Evolutionary conservation across 2,797 vertebrate species (phyloP).

Genomic region (Eupleurogrammus muticus): DNA sequence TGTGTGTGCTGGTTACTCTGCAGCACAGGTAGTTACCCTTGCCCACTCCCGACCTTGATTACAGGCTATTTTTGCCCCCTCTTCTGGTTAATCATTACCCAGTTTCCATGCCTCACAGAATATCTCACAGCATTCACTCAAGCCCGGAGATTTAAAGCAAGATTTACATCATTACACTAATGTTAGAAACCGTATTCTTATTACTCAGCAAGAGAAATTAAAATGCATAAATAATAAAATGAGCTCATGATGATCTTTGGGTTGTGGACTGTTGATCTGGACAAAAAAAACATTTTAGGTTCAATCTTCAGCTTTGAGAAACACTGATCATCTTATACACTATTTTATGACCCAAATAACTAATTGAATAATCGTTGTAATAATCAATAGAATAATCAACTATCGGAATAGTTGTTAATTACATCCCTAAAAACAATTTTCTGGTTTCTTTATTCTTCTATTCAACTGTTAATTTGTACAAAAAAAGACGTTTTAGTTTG

Average conservation of each 20-base stretch:
- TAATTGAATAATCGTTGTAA: too few species aligned
- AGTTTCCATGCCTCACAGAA: constrained; percentile 48
- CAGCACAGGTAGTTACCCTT: constrained; percentile 45
- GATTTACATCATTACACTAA: neutral
- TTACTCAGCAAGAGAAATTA: neutral
- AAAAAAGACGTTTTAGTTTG: too few species aligned
- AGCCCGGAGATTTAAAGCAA: constrained; percentile 1
- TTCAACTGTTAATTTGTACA: too few species aligned
- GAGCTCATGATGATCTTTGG: neutral
- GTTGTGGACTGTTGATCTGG: too few species aligned
- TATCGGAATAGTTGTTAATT: too few species aligned
- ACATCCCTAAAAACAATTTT: too few species aligned
- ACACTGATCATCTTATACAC: too few species aligned
- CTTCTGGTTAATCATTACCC: constrained; percentile 76
- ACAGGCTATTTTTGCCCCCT: constrained; percentile 67
- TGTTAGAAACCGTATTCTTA: constrained; percentile 6
- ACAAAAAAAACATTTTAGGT: too few species aligned
- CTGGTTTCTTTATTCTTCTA: too few species aligned
- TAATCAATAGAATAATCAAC: too few species aligned
- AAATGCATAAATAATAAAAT: neutral
- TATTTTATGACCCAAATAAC: too few species aligned
- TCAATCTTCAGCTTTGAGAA: too few species aligned
- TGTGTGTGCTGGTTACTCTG: constrained; percentile 36
- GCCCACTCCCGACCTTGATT: constrained; percentile 68
- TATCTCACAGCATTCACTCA: constrained; percentile 30